Evolutionary conservation across 2,113 vertebrate genomes (phyloP), one percentile per base, ranked within the genome.

Genomic region (Tyrannus savana): DNA sequence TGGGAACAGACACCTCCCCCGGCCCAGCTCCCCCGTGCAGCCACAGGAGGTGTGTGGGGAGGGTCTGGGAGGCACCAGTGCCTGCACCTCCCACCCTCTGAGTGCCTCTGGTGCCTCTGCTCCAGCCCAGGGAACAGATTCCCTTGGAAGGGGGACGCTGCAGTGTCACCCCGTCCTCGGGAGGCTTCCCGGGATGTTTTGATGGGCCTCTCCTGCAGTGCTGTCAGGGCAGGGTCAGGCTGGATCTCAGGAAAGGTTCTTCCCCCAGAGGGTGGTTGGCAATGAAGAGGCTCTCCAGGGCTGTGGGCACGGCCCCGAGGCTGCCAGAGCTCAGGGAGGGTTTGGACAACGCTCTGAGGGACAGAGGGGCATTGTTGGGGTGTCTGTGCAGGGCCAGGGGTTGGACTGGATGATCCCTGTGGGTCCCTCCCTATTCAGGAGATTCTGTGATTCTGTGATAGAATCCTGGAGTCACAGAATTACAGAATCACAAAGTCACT

Each of bases 371-470:
- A 2, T 2, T 39, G 17, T 1, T 19, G 63, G 46, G 63, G 31
- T 24, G 12, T 24, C 47, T 76, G 21, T 0, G 53, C 53, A 68
- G 72, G 31, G 62, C 0, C 27, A 22, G 53, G 4, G 0, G 12
- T 0, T 6, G 73, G 5, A 3, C 22, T 33, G 1, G 9, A 0
- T 52, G 46, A 14, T 25, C n/a, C 46, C 7, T 3, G 12, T 10
- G 60, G 10, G 19, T 24, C 52, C 37, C 21, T 69, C 31, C 53
- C 35, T 33, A 3, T 27, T 8, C 64, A 39, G 73, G 46, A 0
- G 1, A 15, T 52, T 33, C 73, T 33, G 14, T 5, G 21, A 13
- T 52, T n/a, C 42, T 5, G 3, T 18, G 21, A 7, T 3, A n/a
- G 53, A 59, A 12, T 19, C 3, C 1, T 39, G 62, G 19, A 59